Conservation (phyloP, 1,140 invertebrate species). For the Drosophila carrolli region DNA sequence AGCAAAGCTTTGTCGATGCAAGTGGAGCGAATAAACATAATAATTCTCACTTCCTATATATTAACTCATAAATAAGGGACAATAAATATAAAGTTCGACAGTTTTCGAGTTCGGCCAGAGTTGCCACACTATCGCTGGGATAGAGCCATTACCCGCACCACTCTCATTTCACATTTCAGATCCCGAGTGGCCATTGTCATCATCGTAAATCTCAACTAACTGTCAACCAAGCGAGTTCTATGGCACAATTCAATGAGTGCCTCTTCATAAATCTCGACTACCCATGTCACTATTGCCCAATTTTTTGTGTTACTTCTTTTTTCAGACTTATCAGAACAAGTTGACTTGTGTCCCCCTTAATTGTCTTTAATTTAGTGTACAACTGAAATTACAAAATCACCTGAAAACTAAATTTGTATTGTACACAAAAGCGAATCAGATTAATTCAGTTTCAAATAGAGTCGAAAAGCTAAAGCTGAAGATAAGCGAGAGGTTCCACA, state of each 20-base stretch:
- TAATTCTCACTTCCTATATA: not conserved
- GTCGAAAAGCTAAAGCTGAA: slow-evolving; percentile 10
- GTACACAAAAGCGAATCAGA: slow-evolving; percentile 39
- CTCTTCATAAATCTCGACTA: slow-evolving; percentile 72
- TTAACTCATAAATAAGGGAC: slow-evolving; percentile 15
- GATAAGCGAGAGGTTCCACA: slow-evolving; percentile 39
- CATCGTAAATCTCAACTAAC: slow-evolving; percentile 78
- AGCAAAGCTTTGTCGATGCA: not conserved
- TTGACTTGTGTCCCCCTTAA: slow-evolving; percentile 41
- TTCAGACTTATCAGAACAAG: slow-evolving; percentile 18
- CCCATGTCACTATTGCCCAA: slow-evolving; percentile 21
- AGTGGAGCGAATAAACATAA: not conserved
- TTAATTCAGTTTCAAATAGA: slow-evolving; percentile 13
- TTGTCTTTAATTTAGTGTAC: slow-evolving; percentile 73
- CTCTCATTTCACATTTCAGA: slow-evolving; percentile 22
- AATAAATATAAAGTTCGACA: slow-evolving; percentile 25
- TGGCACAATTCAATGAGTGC: slow-evolving; percentile 76
- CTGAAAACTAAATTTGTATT: slow-evolving; percentile 29
- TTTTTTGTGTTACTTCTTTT: slow-evolving; percentile 11
- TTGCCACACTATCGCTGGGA: slow-evolving; percentile 34
- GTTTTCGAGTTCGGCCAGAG: not conserved
- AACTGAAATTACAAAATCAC: slow-evolving; percentile 78
- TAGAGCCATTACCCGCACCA: slow-evolving; percentile 29
- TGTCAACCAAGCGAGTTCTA: slow-evolving; percentile 64
- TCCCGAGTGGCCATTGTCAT: slow-evolving; percentile 24